Evolutionary conservation across 2,888 invertebrate species (phyloP).

Genomic region (Euclidia mi): DNA sequence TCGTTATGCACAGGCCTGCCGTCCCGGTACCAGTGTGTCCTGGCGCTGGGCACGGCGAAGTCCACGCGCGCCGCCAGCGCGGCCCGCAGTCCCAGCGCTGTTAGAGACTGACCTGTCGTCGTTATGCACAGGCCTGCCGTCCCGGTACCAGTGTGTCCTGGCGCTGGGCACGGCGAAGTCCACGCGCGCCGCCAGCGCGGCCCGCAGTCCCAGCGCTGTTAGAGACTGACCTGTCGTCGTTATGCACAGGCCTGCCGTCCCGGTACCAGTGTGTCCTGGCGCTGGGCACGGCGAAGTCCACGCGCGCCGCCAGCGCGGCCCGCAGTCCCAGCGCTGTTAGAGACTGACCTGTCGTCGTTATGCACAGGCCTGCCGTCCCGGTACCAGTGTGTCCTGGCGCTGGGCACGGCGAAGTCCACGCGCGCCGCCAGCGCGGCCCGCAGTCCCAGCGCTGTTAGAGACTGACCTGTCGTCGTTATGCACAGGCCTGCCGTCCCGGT

Average conservation of each 20-base stretch:
- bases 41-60: slow-evolving; percentile 92
- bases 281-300: slow-evolving; percentile 92
- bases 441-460: too few relatives aligned
- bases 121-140: too few relatives aligned
- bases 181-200: too few relatives aligned
- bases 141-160: too few relatives aligned
- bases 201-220: too few relatives aligned
- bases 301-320: slow-evolving; percentile 91
- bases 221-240: slow-evolving; percentile 76
- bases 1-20: slow-evolving; percentile 89
- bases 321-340: slow-evolving; percentile 93
- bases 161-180: too few relatives aligned
- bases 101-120: too few relatives aligned
- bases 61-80: slow-evolving; percentile 91
- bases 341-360: too few relatives aligned
- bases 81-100: slow-evolving; percentile 92
- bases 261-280: slow-evolving; percentile 92
- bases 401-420: too few relatives aligned
- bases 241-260: slow-evolving; percentile 89
- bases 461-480: slow-evolving; percentile 80
- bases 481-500: slow-evolving; percentile 91
- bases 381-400: too few relatives aligned
- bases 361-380: too few relatives aligned
- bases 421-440: too few relatives aligned
- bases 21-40: slow-evolving; percentile 92